Percentiles rank a stretch among this genome's conserved stretches.
Conservation (phyloP, 2,113 vertebrate species). For the Cichladusa arquata region DNA sequence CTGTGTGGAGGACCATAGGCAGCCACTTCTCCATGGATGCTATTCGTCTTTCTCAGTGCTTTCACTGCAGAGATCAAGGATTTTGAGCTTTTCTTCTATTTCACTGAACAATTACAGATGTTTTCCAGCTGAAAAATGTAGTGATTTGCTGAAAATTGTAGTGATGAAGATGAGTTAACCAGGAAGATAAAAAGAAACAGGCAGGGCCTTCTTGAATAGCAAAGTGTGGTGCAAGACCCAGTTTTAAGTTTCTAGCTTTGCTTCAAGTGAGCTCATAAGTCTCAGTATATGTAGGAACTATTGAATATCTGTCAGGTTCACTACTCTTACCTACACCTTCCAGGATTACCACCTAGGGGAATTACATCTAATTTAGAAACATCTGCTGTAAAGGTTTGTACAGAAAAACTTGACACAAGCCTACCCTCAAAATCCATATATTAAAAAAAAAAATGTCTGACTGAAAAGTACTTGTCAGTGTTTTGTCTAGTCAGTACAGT, state of each 20-base stretch:
- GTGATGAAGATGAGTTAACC: background rate
- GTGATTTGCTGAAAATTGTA: background rate
- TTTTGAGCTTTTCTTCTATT: background rate
- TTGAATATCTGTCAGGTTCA: background rate
- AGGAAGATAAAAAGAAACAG: background rate
- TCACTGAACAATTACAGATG: background rate
- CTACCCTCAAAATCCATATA: background rate
- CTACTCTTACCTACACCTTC: background rate
- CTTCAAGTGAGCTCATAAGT: background rate
- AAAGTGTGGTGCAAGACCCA: background rate
- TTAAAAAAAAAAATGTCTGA: background rate
- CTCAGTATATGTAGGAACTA: background rate
- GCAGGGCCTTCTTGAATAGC: background rate
- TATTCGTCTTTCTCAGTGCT: background rate
- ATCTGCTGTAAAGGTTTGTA: background rate
- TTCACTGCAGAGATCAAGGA: background rate
- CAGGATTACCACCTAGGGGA: background rate
- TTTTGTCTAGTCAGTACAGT: background rate
- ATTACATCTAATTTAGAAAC: background rate
- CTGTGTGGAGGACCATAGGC: background rate
- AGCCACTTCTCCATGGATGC: background rate
- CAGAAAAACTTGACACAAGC: background rate
- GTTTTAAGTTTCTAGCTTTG: background rate
- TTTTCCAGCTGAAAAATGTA: background rate
- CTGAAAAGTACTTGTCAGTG: background rate